Evolutionary conservation across 2,797 vertebrate genomes (phyloP).

Genomic region (Hemitrygon akajei): DNA sequence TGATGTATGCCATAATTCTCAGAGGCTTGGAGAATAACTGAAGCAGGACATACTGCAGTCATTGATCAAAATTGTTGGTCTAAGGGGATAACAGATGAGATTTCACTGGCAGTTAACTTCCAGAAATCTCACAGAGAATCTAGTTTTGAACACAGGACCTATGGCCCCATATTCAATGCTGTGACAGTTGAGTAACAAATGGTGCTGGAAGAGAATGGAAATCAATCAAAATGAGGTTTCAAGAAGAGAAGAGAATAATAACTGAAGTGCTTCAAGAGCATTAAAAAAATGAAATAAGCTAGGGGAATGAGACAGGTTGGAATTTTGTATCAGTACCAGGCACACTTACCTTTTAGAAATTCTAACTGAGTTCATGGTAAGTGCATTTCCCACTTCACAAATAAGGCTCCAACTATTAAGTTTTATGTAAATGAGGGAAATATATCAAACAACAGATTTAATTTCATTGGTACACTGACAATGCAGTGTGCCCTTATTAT

Average conservation of each 20-base stretch:
- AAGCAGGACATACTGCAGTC: not conserved
- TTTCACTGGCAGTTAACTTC: not conserved
- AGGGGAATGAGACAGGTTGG: not conserved
- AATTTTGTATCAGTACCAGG: not conserved
- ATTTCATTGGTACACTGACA: not conserved
- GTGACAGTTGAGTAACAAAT: too few species aligned
- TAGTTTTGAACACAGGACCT: not conserved
- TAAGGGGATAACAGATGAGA: not conserved
- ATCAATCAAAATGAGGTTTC: not conserved
- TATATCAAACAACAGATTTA: not conserved
- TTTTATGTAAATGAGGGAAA: not conserved
- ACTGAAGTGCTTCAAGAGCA: not conserved
- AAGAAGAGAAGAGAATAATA: not conserved
- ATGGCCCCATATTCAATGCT: not conserved
- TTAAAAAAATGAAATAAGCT: not conserved
- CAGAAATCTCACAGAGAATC: not conserved
- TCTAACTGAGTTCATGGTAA: not conserved
- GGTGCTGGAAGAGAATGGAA: not conserved
- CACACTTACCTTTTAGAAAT: not conserved
- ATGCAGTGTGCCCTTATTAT: not conserved
- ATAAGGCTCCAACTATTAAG: not conserved
- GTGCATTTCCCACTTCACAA: not conserved
- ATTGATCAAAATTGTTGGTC: not conserved
- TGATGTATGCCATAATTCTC: conserved; percentile 24
- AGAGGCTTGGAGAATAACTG: not conserved